phyloP scores from a whole-genome alignment of 1,140 invertebrate genomes.

The Asobara japonica region DNA sequence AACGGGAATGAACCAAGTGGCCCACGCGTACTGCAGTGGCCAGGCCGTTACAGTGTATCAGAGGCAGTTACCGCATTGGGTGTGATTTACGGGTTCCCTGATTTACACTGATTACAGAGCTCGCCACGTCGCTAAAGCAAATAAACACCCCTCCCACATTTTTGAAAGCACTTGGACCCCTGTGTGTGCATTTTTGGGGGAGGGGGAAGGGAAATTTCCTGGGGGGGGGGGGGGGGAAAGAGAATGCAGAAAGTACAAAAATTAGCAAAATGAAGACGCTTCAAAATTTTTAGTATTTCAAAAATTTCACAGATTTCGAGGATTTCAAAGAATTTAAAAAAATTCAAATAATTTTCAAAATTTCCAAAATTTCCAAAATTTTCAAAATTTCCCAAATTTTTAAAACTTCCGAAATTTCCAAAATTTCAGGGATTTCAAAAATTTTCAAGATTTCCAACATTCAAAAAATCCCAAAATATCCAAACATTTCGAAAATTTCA shows the following conservation, averaged over 20 bases:
- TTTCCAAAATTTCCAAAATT: neutral
- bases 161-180: neutral
- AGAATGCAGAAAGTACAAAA: too few relatives aligned
- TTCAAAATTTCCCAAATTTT: too few relatives aligned
- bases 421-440: too few relatives aligned
- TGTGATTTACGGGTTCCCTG: slow-evolving; percentile 67
- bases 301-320: neutral
- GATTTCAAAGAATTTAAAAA: neutral
- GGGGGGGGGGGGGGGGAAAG: too few relatives aligned
- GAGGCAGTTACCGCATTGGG: slow-evolving; percentile 53
- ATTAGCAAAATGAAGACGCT: neutral
- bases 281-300: neutral
- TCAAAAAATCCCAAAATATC: too few relatives aligned
- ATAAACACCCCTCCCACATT: slow-evolving; percentile 43
- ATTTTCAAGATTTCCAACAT: too few relatives aligned
- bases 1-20: neutral
- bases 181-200: neutral
- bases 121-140: slow-evolving; percentile 62
- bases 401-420: too few relatives aligned
- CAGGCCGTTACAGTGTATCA: slow-evolving; percentile 6
- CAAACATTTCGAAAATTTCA: too few relatives aligned
- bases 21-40: slow-evolving; percentile 12
- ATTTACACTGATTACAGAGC: slow-evolving; percentile 67
- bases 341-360: neutral
- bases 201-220: neutral